A percentile compares a stretch with the other conserved stretches of the same genome.
Conservation (phyloP, 2,888 invertebrate genomes). For the Trachelus tabidus region DNA sequence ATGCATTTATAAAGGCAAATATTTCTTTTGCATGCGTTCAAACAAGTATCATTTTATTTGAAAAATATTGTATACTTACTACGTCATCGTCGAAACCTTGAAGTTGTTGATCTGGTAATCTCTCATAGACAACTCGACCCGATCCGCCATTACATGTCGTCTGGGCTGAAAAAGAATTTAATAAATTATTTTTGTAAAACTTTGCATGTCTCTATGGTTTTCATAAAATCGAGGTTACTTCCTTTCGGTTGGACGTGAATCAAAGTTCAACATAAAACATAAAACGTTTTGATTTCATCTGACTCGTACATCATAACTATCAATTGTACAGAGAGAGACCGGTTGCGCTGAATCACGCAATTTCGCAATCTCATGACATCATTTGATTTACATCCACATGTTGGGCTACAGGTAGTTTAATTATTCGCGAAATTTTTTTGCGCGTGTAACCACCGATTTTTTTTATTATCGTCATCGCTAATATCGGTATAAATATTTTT, state of each 20-base stretch:
- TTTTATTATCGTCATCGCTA: neutral
- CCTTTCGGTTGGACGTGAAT: neutral
- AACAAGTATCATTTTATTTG: neutral
- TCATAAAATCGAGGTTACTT: neutral
- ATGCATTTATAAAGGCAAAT: neutral
- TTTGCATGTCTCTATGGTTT: neutral
- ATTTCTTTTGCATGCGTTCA: neutral
- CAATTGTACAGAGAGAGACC: neutral
- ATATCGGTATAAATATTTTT: neutral
- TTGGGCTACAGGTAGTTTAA: neutral
- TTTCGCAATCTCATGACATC: conserved; percentile 2
- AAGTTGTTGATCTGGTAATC: conserved; percentile 88
- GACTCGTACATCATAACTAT: neutral
- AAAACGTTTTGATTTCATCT: neutral
- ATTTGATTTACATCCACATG: neutral
- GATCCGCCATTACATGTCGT: conserved; percentile 91
- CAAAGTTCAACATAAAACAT: neutral
- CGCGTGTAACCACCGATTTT: neutral
- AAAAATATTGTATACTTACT: conserved; percentile 67
- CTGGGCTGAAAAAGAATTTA: conserved; percentile 74
- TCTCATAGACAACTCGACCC: conserved; percentile 88
- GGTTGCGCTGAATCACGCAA: neutral
- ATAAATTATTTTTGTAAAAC: neutral
- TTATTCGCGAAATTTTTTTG: neutral
- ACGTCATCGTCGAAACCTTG: conserved; percentile 92